A percentile compares a stretch with the other conserved stretches of the same genome.
These are phyloP conservation scores for Pseudochirops cupreus DNA, from an alignment of 2,797 vertebrate genomes.

Conservation along the genomic window DNA sequence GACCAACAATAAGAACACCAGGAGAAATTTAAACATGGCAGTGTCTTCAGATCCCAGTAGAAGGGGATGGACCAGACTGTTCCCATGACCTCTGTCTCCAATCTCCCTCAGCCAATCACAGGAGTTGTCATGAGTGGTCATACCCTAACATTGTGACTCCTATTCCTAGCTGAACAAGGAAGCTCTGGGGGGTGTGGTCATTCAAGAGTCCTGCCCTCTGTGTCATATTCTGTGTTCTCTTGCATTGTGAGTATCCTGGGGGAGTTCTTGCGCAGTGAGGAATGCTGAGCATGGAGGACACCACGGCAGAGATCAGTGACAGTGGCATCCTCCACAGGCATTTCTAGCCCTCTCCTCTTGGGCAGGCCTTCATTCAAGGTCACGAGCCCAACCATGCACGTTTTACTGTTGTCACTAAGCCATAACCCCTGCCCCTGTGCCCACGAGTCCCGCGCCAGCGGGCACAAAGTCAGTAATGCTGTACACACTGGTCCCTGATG, in stretches of 20 bases:
- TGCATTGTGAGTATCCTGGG: background rate
- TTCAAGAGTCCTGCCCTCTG: background rate
- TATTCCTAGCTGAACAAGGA: background rate
- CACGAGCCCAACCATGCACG: background rate
- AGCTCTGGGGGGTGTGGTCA: background rate
- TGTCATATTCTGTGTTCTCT: background rate
- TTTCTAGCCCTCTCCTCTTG: background rate
- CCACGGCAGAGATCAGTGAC: background rate
- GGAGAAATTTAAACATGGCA: background rate
- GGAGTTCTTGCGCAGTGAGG: background rate
- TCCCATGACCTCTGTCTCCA: background rate
- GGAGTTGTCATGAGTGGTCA: background rate
- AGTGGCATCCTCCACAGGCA: background rate
- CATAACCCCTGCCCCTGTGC: background rate
- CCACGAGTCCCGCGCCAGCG: background rate
- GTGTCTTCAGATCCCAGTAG: background rate
- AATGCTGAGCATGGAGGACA: background rate
- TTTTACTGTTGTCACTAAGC: background rate
- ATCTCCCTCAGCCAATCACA: background rate
- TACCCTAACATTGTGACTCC: background rate
- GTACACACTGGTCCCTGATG: background rate
- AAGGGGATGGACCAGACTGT: background rate
- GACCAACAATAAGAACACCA: background rate
- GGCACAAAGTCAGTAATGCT: background rate
- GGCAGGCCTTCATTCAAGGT: background rate